phyloP scores from a whole-genome alignment of 2,113 vertebrate genomes.

The Egretta garzetta region DNA sequence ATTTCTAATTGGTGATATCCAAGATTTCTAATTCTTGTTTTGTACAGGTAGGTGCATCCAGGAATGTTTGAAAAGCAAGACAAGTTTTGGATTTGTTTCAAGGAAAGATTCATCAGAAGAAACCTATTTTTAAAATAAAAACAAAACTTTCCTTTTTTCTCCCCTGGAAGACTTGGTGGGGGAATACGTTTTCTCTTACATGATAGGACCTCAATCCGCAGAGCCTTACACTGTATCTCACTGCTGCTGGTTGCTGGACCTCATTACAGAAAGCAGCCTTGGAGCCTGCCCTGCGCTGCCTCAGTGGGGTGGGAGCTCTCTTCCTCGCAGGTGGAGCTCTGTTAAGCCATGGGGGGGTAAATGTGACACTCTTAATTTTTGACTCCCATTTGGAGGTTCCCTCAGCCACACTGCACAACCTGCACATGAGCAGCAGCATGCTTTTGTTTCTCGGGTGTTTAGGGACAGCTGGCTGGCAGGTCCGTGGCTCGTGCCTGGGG shows the following conservation, averaged over 20 bases:
- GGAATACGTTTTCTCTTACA: not conserved
- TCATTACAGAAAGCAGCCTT: not conserved
- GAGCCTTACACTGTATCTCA: fast-evolving
- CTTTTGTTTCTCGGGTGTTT: not conserved
- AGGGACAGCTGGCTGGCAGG: not conserved
- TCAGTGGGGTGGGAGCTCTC: fast-evolving
- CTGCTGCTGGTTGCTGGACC: not conserved
- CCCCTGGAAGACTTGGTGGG: not conserved
- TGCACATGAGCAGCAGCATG: fast-evolving
- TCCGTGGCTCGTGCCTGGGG: not conserved
- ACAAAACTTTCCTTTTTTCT: not conserved
- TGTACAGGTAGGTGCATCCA: not conserved
- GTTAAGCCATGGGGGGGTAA: not conserved
- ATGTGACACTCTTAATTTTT: not conserved
- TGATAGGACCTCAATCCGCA: not conserved
- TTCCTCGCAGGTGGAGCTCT: fast-evolving
- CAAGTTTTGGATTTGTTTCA: not conserved
- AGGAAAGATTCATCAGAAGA: not conserved
- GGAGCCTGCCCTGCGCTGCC: no score
- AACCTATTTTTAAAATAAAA: not conserved
- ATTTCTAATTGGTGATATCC: not conserved
- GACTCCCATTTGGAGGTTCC: not conserved
- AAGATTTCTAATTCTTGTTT: not conserved
- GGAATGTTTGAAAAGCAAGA: not conserved
- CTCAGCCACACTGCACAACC: fast-evolving